These are phyloP conservation scores for Scrobipalpa costella DNA, from an alignment of 2,888 invertebrate genomes.

Conservation along the genomic window DNA sequence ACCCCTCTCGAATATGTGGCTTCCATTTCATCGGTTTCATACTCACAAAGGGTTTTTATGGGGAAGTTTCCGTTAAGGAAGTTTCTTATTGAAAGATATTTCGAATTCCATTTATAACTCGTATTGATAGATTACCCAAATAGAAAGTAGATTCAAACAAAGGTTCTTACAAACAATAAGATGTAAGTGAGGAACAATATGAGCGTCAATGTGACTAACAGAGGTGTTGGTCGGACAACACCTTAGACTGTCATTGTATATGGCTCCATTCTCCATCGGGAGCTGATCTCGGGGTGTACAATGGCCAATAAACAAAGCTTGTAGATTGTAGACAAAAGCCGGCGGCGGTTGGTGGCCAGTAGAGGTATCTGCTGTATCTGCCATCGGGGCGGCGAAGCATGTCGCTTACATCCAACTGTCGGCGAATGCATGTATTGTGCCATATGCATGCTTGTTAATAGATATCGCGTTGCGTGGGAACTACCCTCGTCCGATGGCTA, in stretches of 20 bases:
- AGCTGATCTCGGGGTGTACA: conserved; percentile 63
- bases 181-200: conserved; percentile 35
- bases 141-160: not conserved
- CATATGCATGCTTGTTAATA: conserved; percentile 60
- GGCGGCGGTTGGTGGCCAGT: conserved; percentile 56
- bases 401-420: conserved; percentile 70
- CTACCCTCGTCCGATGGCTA: conserved; percentile 24
- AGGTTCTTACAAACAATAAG: conserved; percentile 13
- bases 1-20: not conserved
- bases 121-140: not conserved
- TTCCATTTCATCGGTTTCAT: conserved; percentile 25
- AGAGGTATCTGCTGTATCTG: conserved; percentile 55
- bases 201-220: conserved; percentile 39
- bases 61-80: not conserved
- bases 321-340: conserved; percentile 68
- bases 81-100: not conserved
- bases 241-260: conserved; percentile 54
- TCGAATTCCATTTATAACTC: not conserved
- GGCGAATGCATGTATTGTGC: conserved; percentile 67
- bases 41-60: not conserved
- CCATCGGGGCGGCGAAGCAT: conserved; percentile 68
- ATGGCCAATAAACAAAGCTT: conserved; percentile 74
- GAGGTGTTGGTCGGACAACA: conserved; percentile 36
- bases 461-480: conserved; percentile 35
- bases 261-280: conserved; percentile 63